These are phyloP conservation scores for Spinus olivaceus DNA, from an alignment of 2,797 vertebrate species.

Conservation along the genomic window DNA sequence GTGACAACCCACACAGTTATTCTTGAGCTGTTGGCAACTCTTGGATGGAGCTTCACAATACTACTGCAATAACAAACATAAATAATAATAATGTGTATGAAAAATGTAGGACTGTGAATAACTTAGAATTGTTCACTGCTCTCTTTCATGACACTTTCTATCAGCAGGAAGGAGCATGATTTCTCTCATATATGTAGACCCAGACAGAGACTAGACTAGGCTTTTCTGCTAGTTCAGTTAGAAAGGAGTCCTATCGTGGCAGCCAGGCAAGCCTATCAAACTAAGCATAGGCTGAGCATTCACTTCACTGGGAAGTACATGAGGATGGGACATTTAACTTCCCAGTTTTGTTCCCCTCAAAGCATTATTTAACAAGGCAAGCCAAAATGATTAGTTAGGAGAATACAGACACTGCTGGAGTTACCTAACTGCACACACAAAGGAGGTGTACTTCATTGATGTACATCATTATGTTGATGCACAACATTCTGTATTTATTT, in stretches of 20 bases:
- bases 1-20: not conserved
- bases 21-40: not conserved
- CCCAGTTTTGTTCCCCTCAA: not conserved
- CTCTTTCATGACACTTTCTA: not conserved
- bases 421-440: not conserved
- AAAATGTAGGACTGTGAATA: not conserved
- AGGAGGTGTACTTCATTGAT: not conserved
- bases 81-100: not conserved
- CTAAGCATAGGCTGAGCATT: not conserved
- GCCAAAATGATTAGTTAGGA: not conserved
- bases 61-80: not conserved
- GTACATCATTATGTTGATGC: not conserved
- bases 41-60: not conserved
- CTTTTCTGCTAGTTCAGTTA: not conserved
- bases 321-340: not conserved
- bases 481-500: not conserved
- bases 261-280: not conserved
- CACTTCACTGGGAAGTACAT: not conserved
- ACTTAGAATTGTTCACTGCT: not conserved
- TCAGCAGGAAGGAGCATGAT: not conserved
- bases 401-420: not conserved
- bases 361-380: not conserved
- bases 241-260: not conserved
- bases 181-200: not conserved
- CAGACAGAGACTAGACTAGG: not conserved